A percentile compares a stretch with the other conserved stretches of the same genome.
Evolutionary conservation across 1,140 invertebrate species (phyloP).

Genomic region (Megalonaias nervosa): DNA sequence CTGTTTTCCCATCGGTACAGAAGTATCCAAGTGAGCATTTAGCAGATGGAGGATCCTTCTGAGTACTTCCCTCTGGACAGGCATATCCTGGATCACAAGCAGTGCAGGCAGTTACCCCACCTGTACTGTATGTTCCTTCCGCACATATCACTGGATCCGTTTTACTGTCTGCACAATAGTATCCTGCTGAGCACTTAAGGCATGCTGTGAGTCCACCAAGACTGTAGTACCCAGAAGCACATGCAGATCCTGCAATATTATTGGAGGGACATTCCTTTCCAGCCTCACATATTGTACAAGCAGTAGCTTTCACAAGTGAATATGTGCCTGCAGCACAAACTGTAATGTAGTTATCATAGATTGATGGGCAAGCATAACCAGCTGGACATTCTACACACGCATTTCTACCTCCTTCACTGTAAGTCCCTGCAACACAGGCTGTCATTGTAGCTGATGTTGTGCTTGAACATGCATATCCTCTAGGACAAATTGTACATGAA

Average conservation of each 20-base stretch:
- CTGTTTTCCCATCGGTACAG: conserved; percentile 57
- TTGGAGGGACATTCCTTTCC: conserved; percentile 61
- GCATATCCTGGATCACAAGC: conserved; percentile 60
- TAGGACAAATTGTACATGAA: conserved; percentile 59
- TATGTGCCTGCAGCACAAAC: conserved; percentile 58
- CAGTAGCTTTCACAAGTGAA: conserved; percentile 45
- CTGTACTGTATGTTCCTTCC: conserved; percentile 57
- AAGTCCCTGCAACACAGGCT: conserved; percentile 54
- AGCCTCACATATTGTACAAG: conserved; percentile 60
- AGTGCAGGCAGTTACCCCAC: conserved; percentile 37
- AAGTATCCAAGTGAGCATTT: conserved; percentile 63
- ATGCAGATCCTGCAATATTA: conserved; percentile 46
- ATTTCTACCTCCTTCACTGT: conserved; percentile 50
- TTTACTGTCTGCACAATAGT: conserved; percentile 42
- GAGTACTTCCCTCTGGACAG: conserved; percentile 62
- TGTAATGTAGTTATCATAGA: conserved; percentile 45
- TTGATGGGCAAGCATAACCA: conserved; percentile 64
- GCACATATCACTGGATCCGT: conserved; percentile 56
- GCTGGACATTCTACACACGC: conserved; percentile 60
- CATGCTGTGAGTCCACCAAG: conserved; percentile 56
- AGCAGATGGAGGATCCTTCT: conserved; percentile 44
- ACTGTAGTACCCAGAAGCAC: conserved; percentile 61
- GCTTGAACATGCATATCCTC: conserved; percentile 61
- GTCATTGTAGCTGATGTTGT: conserved; percentile 43
- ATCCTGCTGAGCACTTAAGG: conserved; percentile 61